Conservation (phyloP, 2,797 vertebrate genomes). For the Synaphobranchus kaupii region DNA sequence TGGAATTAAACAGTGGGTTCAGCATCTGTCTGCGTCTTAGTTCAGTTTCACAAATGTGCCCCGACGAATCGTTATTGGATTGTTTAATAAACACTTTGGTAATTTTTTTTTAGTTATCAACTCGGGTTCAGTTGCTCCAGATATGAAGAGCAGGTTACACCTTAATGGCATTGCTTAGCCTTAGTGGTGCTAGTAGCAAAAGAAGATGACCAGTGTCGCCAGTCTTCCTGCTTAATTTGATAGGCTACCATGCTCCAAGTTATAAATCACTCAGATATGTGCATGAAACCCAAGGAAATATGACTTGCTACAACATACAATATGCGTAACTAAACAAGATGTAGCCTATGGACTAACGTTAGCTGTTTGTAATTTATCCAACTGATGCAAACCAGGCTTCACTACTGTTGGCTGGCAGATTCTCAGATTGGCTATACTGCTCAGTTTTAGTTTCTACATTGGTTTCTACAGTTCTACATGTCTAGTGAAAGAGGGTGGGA, state of each 20-base stretch:
- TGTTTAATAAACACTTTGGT: not conserved
- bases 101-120: not conserved
- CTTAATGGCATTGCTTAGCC: not conserved
- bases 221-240: not conserved
- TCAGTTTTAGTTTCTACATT: not conserved
- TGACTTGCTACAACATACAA: not conserved
- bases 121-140: not conserved
- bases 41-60: not conserved
- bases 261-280: not conserved
- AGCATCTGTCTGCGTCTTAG: not conserved
- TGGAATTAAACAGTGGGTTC: not conserved
- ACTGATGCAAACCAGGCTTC: not conserved
- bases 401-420: not conserved
- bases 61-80: not conserved
- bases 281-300: too few species aligned
- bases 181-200: not conserved
- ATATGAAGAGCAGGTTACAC: not conserved
- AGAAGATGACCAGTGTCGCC: not conserved
- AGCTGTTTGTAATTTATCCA: not conserved
- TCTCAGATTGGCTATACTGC: not conserved
- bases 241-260: not conserved
- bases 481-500: constrained; percentile 32
- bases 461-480: not conserved
- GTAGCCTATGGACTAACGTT: not conserved
- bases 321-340: not conserved